Evolutionary conservation across 2,113 vertebrate species (phyloP).

Genomic region (Lophura nycthemera): DNA sequence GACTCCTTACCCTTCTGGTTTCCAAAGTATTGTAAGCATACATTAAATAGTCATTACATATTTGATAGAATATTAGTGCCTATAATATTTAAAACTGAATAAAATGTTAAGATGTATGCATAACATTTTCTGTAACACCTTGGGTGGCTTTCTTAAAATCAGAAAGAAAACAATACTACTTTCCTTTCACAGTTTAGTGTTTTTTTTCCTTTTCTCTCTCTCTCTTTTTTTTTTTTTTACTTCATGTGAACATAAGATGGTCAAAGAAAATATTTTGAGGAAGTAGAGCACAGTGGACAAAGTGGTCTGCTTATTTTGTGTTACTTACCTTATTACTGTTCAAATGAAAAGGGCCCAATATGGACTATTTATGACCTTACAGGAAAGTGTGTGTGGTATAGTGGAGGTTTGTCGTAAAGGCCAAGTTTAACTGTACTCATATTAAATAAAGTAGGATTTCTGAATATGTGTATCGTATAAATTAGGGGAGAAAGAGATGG

Average conservation of each 20-base stretch:
- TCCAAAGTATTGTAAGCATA: neutral
- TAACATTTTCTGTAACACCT: rapidly evolving
- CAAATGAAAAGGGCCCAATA: neutral
- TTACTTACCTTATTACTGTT: neutral
- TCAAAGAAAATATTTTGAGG: neutral
- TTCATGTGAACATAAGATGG: neutral
- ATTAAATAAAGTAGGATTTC: neutral
- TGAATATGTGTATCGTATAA: neutral
- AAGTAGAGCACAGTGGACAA: neutral
- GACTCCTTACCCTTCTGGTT: neutral
- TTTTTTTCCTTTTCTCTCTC: too few species aligned
- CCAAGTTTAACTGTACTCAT: neutral
- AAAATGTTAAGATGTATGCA: rapidly evolving
- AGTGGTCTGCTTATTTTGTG: neutral
- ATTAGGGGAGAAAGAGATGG: neutral
- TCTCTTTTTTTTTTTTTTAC: too few species aligned
- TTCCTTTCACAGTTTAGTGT: too few species aligned
- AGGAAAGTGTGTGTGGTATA: neutral
- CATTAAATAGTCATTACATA: neutral
- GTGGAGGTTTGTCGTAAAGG: neutral
- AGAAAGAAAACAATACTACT: neutral
- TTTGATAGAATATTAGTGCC: neutral
- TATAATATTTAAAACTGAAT: neutral
- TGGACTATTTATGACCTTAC: neutral
- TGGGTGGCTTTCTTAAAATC: neutral